Evolutionary conservation across 2,797 vertebrate genomes (phyloP).

Genomic region (Microchirus variegatus): DNA sequence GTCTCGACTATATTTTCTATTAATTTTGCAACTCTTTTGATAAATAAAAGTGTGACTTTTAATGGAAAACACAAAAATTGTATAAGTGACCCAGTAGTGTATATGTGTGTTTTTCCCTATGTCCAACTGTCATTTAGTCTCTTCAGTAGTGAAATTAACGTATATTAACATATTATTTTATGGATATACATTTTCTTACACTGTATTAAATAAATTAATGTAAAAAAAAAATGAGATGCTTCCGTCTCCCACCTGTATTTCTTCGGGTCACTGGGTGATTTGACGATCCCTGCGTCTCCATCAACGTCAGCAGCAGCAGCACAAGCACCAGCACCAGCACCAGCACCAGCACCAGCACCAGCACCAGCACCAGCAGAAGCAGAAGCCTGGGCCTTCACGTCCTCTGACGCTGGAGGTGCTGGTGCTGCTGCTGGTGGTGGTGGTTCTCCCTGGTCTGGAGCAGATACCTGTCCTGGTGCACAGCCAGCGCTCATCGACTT

Average conservation of each 20-base stretch:
- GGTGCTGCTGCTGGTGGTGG: conserved; percentile 15
- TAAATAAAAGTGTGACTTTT: too few species aligned
- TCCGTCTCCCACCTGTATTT: conserved; percentile 86
- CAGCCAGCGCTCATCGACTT: conserved; percentile 74
- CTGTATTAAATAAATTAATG: too few species aligned
- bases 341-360: conserved; percentile 28
- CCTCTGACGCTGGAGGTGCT: conserved; percentile 10
- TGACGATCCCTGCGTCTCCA: conserved; percentile 84
- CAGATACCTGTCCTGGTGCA: conserved; percentile 45
- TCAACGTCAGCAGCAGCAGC: not conserved
- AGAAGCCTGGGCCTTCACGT: conserved; percentile 15
- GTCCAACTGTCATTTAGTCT: too few species aligned
- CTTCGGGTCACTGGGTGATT: conserved; percentile 95
- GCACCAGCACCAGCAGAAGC: conserved; percentile 10
- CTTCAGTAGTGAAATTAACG: too few species aligned
- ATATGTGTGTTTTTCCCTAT: too few species aligned
- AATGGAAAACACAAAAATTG: too few species aligned
- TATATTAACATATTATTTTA: too few species aligned
- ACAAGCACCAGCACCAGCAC: conserved; percentile 17
- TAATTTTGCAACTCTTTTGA: too few species aligned
- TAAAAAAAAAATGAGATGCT: not conserved
- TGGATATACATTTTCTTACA: too few species aligned
- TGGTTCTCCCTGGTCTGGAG: conserved; percentile 63
- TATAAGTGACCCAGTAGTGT: too few species aligned
- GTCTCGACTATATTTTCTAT: too few species aligned